phyloP scores from a whole-genome alignment of 2,113 vertebrate species.

The Cavia porcellus region DNA sequence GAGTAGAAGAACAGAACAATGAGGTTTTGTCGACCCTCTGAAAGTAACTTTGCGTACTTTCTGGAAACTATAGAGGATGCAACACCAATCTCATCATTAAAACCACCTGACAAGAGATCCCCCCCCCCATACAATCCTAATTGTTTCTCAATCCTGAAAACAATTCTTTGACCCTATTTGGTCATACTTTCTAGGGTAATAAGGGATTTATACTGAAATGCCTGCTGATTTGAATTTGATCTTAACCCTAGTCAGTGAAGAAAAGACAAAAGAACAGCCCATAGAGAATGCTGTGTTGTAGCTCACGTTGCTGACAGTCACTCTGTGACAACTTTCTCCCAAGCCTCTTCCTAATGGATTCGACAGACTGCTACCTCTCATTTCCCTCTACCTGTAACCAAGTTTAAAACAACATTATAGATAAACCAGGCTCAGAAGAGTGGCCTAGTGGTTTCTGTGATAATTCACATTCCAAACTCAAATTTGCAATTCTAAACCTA shows the following conservation, averaged over 20 bases:
- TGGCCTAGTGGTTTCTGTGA: not conserved
- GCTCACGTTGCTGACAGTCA: not conserved
- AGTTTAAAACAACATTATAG: not conserved
- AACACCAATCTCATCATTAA: not conserved
- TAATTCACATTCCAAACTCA: slow-evolving; percentile 13
- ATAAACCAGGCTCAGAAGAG: not conserved
- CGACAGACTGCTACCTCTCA: not conserved
- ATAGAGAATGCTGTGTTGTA: not conserved
- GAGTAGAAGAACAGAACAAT: not conserved
- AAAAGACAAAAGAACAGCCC: not conserved
- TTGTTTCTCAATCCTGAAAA: slow-evolving; percentile 12
- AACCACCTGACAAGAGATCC: not conserved
- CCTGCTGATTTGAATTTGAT: not conserved
- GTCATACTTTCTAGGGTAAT: not conserved
- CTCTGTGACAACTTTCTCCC: not conserved
- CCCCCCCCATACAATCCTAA: not conserved
- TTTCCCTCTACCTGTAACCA: not conserved
- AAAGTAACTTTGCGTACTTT: not conserved
- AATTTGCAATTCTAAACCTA: slow-evolving; percentile 41
- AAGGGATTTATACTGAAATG: not conserved
- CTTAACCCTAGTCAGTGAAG: not conserved
- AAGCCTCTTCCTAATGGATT: not conserved
- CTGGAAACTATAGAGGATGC: not conserved
- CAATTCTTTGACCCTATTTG: not conserved
- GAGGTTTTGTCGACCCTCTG: not conserved